Base-by-base conservation (phyloP, 2,888 invertebrate genomes). In the Augochlorella aurata region DNA sequence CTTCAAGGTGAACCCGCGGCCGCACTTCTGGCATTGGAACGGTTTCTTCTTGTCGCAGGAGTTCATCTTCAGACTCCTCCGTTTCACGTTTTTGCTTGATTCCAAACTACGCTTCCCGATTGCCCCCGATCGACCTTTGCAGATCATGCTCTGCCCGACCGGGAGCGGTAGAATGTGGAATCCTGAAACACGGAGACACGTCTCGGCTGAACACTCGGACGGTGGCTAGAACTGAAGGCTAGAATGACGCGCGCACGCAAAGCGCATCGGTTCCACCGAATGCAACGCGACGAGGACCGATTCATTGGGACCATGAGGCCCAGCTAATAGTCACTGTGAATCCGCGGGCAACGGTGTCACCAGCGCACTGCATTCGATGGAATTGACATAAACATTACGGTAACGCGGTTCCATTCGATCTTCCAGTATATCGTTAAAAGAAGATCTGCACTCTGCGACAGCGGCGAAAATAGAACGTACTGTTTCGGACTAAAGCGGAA, bases 1-100 rank as follows among this genome's bases (percentile, higher is more conserved):
- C 79, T 90, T 91, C 75, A 90, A 21, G 63, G 89, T 92, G 85
- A 93, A 93, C 0, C 87, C 88, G 10, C 91, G 90, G 54, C 90
- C 90, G 78, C 93, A 93, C 72, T 90, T 89, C 66, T 89, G 90
- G 81, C 93, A 93, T 69, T 87, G 85, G 77, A 89, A 88, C 61
- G 88, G 88, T 38, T 89, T 88, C 82, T 82, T 88, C 71, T 85
- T 82, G 68, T 88, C 89, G 63, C 71, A 45, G 12, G 81, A 75
- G 79, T n/a, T 82, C 61, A 81, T 70, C 76, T 74, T 83, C 52
- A 79, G 73, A 29, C 83, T 38, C 47, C 81, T 81, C 24, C 83
- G 74, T 81, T 66, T 85, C 65, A 67, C 65, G 12, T 24, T 77
- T 65, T 69, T 74, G 24, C 52, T 24, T 18, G 66, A 58, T 58